Evolutionary conservation across 35 echinoderm and acorn worm species (phyloP), one percentile per base, ranked within the genome.

Genomic region (Lytechinus pictus): DNA sequence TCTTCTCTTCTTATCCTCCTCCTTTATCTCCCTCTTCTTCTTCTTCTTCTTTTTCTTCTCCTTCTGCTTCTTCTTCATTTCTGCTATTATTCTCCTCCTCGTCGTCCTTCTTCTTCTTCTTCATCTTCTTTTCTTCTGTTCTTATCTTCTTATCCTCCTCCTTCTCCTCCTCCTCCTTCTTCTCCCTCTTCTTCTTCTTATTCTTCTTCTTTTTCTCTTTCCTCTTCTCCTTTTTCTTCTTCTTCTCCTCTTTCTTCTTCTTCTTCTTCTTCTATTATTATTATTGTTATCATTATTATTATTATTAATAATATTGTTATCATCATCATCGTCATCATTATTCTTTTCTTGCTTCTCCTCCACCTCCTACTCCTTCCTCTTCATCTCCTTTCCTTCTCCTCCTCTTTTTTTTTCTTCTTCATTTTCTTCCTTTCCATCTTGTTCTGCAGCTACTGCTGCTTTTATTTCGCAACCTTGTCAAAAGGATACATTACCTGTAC

Each of bases 151-250:
- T 61, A 9, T 55, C 11, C n/a, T 94, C 93, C 28, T 94, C 27
- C 93, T 54, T 94, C 16, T 61, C 16, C 27, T 94, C 61, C 93
- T 79, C 4, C 55, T 94, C 54, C 52, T 57, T 58, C 24, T 79
- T 66, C 55, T 27, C 71, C 55, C 44, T 27, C 93, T 60, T 94
- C 33, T 27, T 27, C 57, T 61, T 44, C 93, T 66, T 61, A 8
- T 72, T 9, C 55, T 94, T 44, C 7, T 55, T 61, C 13, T 60
- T 94, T 56, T 94, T 55, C 54, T 55, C 10, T 10, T 55, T 11
- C 55, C 11, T 57, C 4, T 57, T 57, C 55, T 57, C 4, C 55
- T 57, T 57, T 0, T 87, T 87, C 24, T 87, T 27, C 29, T 87
- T 87, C 24, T 87, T 6, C 24, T 87, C 24, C 24, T 87, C 24